Conservation (phyloP, 1,140 invertebrate species). For the Drosophila pectinifera region DNA sequence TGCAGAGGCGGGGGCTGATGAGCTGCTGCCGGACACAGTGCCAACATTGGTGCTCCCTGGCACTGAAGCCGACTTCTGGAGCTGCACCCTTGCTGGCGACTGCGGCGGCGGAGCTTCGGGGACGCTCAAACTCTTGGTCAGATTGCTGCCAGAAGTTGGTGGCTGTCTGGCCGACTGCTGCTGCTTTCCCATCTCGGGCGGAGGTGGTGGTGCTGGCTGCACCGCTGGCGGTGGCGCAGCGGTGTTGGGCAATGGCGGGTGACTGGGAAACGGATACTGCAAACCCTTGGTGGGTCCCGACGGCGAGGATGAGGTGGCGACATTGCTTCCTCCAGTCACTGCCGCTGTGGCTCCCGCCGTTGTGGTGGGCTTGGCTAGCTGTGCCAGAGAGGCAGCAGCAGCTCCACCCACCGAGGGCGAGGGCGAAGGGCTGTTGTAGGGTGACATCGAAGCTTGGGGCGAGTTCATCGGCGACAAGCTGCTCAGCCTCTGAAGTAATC, state of each 20-base stretch:
- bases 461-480: slow-evolving; percentile 84
- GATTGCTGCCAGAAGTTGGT: slow-evolving; percentile 9
- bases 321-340: background rate
- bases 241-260: slow-evolving; percentile 87
- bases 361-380: slow-evolving; percentile 32
- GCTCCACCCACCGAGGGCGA: slow-evolving; percentile 68
- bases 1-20: slow-evolving; percentile 16
- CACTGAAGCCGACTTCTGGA: slow-evolving; percentile 85
- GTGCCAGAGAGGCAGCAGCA: slow-evolving; percentile 8
- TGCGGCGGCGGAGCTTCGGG: slow-evolving; percentile 35
- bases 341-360: background rate
- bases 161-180: slow-evolving; percentile 13
- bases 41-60: slow-evolving; percentile 85
- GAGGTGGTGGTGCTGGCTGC: slow-evolving; percentile 72
- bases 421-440: slow-evolving; percentile 80
- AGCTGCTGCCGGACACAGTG: slow-evolving; percentile 33
- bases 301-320: slow-evolving; percentile 36
- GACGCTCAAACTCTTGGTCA: slow-evolving; percentile 78
- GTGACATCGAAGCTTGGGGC: slow-evolving; percentile 82
- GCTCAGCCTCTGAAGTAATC: slow-evolving; percentile 71
- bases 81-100: slow-evolving; percentile 50
- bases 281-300: slow-evolving; percentile 86
- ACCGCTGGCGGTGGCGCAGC: slow-evolving; percentile 73
- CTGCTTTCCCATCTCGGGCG: slow-evolving; percentile 51
- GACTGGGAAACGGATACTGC: slow-evolving; percentile 93